Evolutionary conservation across 2,888 invertebrate species (phyloP).

Genomic region (Drosophila engyochracea): DNA sequence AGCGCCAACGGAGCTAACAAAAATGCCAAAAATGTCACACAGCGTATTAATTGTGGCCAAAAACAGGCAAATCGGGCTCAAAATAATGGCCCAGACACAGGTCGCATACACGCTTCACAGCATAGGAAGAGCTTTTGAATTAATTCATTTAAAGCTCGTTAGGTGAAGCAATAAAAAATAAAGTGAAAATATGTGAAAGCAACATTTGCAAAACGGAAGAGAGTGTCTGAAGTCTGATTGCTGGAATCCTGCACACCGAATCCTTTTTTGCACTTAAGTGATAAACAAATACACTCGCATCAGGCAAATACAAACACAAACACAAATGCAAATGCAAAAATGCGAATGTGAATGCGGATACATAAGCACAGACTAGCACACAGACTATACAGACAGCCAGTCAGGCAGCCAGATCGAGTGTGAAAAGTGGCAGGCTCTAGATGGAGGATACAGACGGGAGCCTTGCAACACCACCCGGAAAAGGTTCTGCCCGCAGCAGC

Average conservation of each 20-base stretch:
- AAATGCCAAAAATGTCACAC: conserved; percentile 31
- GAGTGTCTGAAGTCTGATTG: conserved; percentile 52
- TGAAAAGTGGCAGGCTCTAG: conserved; percentile 74
- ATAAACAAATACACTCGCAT: conserved; percentile 78
- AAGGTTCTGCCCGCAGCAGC: conserved; percentile 30
- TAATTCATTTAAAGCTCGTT: conserved; percentile 81
- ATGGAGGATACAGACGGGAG: neutral
- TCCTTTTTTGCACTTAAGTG: conserved; percentile 79
- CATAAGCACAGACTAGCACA: conserved; percentile 35
- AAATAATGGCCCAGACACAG: conserved; percentile 28
- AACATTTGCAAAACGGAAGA: conserved; percentile 55
- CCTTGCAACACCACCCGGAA: conserved; percentile 11
- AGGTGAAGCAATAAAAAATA: conserved; percentile 28
- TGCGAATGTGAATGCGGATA: conserved; percentile 33
- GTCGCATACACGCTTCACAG: conserved; percentile 2
- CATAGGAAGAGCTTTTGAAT: conserved; percentile 54
- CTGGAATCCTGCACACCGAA: conserved; percentile 57
- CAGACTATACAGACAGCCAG: conserved; percentile 40
- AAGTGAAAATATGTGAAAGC: conserved; percentile 33
- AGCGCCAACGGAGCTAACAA: conserved; percentile 1
- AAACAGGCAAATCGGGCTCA: conserved; percentile 11
- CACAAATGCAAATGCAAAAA: conserved; percentile 41
- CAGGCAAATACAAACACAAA: conserved; percentile 54
- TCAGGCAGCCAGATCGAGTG: conserved; percentile 69
- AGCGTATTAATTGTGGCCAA: conserved; percentile 32